Percentiles rank a stretch among this genome's conserved stretches.
Conservation (phyloP, 2,113 vertebrate species). For the Alosa alosa region DNA sequence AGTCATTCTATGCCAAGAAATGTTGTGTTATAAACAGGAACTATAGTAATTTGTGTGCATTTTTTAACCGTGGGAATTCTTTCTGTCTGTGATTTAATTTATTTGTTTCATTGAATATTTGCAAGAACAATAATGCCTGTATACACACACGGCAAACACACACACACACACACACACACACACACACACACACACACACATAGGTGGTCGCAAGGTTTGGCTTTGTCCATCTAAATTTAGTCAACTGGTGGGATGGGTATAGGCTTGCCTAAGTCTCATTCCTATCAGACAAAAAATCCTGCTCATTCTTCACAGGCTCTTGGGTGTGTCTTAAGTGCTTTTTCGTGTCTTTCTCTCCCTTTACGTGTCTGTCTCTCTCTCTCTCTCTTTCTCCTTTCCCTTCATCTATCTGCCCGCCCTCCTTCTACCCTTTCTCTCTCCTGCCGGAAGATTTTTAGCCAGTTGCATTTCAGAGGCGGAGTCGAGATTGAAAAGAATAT, state of each 20-base stretch:
- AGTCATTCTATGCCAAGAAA: neutral
- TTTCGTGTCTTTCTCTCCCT: conserved; percentile 20
- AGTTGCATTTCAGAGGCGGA: conserved; percentile 61
- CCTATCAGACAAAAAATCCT: neutral
- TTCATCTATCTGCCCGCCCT: neutral
- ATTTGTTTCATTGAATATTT: neutral
- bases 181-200: neutral
- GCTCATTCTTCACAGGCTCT: conserved; percentile 34
- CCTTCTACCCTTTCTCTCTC: conserved; percentile 37
- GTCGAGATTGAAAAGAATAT: conserved; percentile 42
- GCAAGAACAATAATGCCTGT: neutral
- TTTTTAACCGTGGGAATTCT: neutral
- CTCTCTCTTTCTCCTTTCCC: neutral
- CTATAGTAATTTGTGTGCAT: neutral
- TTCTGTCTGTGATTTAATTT: neutral
- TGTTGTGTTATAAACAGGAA: neutral
- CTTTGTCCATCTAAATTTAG: conserved; percentile 3
- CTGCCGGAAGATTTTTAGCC: conserved; percentile 57
- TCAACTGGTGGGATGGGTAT: conserved; percentile 42
- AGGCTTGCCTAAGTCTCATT: conserved; percentile 46
- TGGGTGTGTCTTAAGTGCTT: conserved; percentile 52
- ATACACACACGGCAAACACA: neutral
- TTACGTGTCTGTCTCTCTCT: neutral
- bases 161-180: neutral
- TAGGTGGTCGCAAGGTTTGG: neutral